Conservation (phyloP, 2,888 invertebrate species). For the Exephanes ischioxanthus region DNA sequence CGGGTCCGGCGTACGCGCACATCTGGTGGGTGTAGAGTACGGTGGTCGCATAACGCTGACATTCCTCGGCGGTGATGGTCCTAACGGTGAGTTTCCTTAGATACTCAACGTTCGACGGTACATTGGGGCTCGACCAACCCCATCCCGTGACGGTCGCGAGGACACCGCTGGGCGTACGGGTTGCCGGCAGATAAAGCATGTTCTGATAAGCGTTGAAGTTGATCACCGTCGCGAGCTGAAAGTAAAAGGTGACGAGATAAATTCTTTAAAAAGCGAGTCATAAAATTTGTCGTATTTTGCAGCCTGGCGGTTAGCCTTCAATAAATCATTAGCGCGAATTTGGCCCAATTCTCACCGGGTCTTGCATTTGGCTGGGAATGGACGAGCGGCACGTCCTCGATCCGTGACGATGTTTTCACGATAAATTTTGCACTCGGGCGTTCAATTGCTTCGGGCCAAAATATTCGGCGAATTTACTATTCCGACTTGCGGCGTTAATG, state of each 20-base stretch:
- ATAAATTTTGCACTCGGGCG: too few relatives aligned
- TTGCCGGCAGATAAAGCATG: constrained; percentile 10
- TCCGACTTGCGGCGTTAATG: not conserved
- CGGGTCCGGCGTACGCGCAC: constrained; percentile 9
- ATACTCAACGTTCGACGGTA: not conserved
- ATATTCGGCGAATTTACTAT: not conserved
- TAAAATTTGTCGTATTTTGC: too few relatives aligned
- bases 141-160: constrained; percentile 39
- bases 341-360: too few relatives aligned
- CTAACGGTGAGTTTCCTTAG: constrained; percentile 32
- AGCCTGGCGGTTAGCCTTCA: too few relatives aligned
- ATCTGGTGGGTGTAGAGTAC: constrained; percentile 31
- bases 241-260: not conserved
- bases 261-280: not conserved
- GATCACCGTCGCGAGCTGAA: not conserved
- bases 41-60: constrained; percentile 1
- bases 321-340: too few relatives aligned
- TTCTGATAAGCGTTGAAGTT: constrained; percentile 30
- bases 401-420: too few relatives aligned
- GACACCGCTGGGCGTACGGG: not conserved
- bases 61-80: constrained; percentile 16
- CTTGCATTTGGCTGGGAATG: too few relatives aligned
- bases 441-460: not conserved
- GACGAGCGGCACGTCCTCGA: too few relatives aligned
- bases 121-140: constrained; percentile 11